phyloP scores from a whole-genome alignment of 1,140 invertebrate genomes.

The Helicoverpa zea region DNA sequence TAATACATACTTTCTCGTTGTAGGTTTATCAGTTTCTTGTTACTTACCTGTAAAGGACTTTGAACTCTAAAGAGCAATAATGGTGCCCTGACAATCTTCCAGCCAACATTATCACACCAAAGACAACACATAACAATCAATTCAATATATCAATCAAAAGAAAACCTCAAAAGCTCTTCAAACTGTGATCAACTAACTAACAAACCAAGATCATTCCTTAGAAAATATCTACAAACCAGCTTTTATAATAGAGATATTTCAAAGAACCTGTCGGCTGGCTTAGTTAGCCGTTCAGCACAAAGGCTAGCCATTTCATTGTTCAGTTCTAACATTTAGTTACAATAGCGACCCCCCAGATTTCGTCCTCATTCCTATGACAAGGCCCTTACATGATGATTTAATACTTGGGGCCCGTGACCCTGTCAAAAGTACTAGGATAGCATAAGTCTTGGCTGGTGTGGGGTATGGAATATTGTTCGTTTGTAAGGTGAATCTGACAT shows the following conservation, averaged over 20 bases:
- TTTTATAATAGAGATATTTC: slow-evolving; percentile 12
- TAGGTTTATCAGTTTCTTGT: too few species aligned
- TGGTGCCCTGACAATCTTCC: too few species aligned
- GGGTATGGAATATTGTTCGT: background rate
- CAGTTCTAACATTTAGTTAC: background rate
- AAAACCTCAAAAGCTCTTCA: background rate
- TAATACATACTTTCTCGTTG: too few species aligned
- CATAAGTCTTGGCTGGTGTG: background rate
- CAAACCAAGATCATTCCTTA: background rate
- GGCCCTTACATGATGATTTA: slow-evolving; percentile 7
- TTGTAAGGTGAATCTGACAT: too few species aligned
- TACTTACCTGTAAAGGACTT: too few species aligned
- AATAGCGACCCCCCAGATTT: slow-evolving; percentile 34
- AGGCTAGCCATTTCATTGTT: slow-evolving; percentile 15
- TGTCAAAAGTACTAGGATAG: background rate
- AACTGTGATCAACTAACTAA: background rate
- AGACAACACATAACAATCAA: too few species aligned
- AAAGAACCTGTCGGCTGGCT: slow-evolving; percentile 1
- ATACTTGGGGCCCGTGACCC: background rate
- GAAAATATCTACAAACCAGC: background rate
- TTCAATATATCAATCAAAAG: background rate
- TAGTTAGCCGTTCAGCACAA: background rate
- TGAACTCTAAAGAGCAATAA: too few species aligned
- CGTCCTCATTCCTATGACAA: background rate
- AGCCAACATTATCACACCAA: too few species aligned